Evolutionary conservation across 2,888 invertebrate genomes (phyloP).

Genomic region (Cosmia pyralina): DNA sequence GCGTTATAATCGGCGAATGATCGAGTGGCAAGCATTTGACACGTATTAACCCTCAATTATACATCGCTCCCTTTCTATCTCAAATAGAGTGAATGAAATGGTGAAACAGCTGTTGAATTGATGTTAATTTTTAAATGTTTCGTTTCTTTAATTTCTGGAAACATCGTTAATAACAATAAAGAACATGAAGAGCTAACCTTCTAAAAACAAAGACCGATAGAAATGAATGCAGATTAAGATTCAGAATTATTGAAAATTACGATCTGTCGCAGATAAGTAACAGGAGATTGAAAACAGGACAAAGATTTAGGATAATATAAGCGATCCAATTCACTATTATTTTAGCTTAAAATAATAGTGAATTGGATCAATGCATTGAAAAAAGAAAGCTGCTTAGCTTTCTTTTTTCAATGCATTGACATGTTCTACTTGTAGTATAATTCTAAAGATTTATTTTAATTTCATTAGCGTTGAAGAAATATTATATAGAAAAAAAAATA

Average conservation of each 20-base stretch:
- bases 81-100: conserved; percentile 13
- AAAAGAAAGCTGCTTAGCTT: too few species aligned
- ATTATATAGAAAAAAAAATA: too few species aligned
- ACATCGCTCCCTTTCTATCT: conserved; percentile 25
- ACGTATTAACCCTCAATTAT: conserved; percentile 55
- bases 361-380: too few species aligned
- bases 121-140: background rate
- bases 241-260: background rate
- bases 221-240: background rate
- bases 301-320: background rate
- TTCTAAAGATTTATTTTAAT: too few species aligned
- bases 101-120: background rate
- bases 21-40: conserved; percentile 56
- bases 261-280: background rate
- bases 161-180: too few species aligned
- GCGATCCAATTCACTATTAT: too few species aligned
- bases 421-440: too few species aligned
- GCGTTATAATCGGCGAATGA: conserved; percentile 43
- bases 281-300: background rate
- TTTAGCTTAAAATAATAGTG: too few species aligned
- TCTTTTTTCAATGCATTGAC: too few species aligned
- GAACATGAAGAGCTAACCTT: background rate
- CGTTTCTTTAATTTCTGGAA: background rate
- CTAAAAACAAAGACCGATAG: background rate
- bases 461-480: background rate